Conservation (phyloP, 2,888 invertebrate species). For the Athalia rosae region DNA sequence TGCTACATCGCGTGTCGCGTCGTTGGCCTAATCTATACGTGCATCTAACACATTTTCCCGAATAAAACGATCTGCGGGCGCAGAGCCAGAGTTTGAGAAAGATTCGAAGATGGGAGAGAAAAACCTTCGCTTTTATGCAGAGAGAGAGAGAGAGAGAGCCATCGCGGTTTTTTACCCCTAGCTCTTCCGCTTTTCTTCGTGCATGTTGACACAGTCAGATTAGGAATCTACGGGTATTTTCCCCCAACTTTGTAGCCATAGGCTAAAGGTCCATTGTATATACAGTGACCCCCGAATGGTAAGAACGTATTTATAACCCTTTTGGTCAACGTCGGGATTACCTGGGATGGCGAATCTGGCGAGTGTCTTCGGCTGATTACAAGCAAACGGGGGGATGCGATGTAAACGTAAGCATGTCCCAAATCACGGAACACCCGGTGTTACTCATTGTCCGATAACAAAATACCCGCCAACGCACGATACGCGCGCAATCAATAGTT, state of each 20-base stretch:
- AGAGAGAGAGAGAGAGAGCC: not conserved
- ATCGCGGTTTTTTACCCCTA: not conserved
- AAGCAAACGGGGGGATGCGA: constrained; percentile 12
- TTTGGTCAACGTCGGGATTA: constrained; percentile 25
- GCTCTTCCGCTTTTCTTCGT: not conserved
- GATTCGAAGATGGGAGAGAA: not conserved
- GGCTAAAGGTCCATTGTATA: constrained; percentile 20
- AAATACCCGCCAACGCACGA: not conserved
- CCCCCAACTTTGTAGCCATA: not conserved
- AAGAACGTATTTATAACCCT: constrained; percentile 23
- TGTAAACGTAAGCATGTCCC: constrained; percentile 21
- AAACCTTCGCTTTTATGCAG: not conserved
- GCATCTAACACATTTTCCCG: constrained; percentile 24
- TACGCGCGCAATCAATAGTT: not conserved
- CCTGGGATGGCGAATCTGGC: constrained; percentile 25
- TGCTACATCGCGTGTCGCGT: constrained; percentile 32
- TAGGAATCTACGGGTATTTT: not conserved
- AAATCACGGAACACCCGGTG: constrained; percentile 16
- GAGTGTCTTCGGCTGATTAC: constrained; percentile 43
- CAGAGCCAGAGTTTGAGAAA: constrained; percentile 27
- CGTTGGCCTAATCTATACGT: constrained; percentile 25
- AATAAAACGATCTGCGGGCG: not conserved
- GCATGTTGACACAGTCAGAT: not conserved
- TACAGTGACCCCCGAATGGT: constrained; percentile 9
- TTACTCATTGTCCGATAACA: not conserved